Percentiles rank a stretch among this genome's conserved stretches.
These are phyloP conservation scores for Hydra vulgaris DNA, from an alignment of 30 jellyfish, hydroid and myxozoan genomes.

Conservation along the genomic window DNA sequence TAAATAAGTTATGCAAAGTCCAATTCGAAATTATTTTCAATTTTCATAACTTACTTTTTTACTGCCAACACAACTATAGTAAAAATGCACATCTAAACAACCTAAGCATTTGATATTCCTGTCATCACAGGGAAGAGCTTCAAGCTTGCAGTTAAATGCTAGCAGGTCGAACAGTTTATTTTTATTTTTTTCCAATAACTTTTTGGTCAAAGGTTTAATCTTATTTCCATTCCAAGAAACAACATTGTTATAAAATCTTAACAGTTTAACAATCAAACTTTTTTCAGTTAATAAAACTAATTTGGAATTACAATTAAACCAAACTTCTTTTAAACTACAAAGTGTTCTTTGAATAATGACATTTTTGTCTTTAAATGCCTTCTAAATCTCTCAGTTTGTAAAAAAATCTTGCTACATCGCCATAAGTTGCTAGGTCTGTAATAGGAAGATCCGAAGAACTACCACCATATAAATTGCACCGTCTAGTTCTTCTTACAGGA, in stretches of 20 bases:
- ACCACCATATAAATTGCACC: not conserved
- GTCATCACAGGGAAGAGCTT: not conserved
- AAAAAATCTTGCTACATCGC: not conserved
- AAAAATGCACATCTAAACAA: not conserved
- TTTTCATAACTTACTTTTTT: not conserved
- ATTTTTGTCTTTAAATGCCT: not conserved
- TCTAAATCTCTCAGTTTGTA: not conserved
- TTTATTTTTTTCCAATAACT: not conserved
- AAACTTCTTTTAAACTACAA: not conserved
- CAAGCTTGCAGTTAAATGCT: not conserved
- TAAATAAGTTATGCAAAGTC: not conserved
- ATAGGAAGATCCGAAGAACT: not conserved
- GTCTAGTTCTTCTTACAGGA: too few species aligned
- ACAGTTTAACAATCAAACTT: not conserved
- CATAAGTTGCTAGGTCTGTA: not conserved
- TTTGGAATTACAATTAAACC: not conserved
- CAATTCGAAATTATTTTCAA: not conserved
- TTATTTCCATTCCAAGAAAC: too few species aligned
- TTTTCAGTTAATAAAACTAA: not conserved
- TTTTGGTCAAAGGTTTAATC: not conserved
- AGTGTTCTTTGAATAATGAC: not conserved
- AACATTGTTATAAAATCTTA: not conserved
- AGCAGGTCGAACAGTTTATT: not conserved
- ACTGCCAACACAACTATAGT: not conserved
- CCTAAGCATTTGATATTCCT: not conserved